Evolutionary conservation across 2,113 vertebrate species (phyloP).

Genomic region (Psammodynastes pulverulentus): DNA sequence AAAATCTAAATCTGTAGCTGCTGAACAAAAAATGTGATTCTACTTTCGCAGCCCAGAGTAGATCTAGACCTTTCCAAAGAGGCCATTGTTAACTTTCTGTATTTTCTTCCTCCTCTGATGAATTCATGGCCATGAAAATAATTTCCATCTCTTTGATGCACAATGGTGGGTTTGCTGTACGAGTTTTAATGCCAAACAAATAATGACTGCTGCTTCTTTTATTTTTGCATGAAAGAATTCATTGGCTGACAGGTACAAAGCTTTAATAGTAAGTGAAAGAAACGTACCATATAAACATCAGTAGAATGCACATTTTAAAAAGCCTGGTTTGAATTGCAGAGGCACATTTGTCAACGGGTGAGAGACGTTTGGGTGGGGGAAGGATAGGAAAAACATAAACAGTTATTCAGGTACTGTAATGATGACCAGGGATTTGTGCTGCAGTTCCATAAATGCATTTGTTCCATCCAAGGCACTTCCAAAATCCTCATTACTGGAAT

Average conservation of each 20-base stretch:
- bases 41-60: constrained; percentile 46
- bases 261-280: constrained; percentile 69
- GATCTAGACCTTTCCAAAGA: constrained; percentile 37
- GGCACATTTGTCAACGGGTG: constrained; percentile 47
- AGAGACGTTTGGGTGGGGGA: neutral
- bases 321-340: constrained; percentile 60
- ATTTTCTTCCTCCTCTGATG: constrained; percentile 28
- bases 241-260: constrained; percentile 70
- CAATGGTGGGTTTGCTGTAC: constrained; percentile 55
- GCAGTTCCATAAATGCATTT: constrained; percentile 50
- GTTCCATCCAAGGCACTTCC: constrained; percentile 12
- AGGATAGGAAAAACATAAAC: constrained; percentile 56
- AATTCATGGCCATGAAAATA: constrained; percentile 61
- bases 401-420: constrained; percentile 57
- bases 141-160: constrained; percentile 63
- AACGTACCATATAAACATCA: constrained; percentile 71
- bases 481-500: neutral
- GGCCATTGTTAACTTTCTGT: constrained; percentile 24
- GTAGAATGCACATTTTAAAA: constrained; percentile 66
- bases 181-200: constrained; percentile 59
- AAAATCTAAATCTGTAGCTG: constrained; percentile 48
- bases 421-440: constrained; percentile 60
- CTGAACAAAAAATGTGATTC: constrained; percentile 51
- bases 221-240: constrained; percentile 69
- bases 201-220: constrained; percentile 64